Conservation (phyloP, 2,888 invertebrate species). For the Tribolium freemani region DNA sequence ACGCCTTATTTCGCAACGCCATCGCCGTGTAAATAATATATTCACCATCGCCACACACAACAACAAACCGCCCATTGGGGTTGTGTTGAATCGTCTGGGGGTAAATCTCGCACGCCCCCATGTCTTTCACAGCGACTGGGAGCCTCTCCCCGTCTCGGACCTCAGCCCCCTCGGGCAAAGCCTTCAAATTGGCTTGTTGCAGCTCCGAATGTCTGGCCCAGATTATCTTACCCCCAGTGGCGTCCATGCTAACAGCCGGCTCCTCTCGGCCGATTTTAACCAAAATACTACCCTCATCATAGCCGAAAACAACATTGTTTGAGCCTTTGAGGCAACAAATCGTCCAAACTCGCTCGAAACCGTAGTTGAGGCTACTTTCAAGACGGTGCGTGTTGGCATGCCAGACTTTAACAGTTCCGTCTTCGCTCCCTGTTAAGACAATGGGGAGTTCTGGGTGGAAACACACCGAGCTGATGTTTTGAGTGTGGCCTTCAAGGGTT, state of each 20-base stretch:
- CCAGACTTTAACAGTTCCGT: conserved; percentile 98
- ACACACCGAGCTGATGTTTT: conserved; percentile 95
- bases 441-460: conserved; percentile 99
- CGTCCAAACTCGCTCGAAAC: conserved; percentile 98
- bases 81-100: conserved; percentile 99
- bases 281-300: conserved; percentile 96
- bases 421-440: conserved; percentile 96
- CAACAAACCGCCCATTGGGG: conserved; percentile 94
- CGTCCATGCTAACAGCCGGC: conserved; percentile 99
- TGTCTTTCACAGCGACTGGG: conserved; percentile 95
- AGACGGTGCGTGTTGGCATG: conserved; percentile 98
- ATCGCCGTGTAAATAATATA: conserved; percentile 99
- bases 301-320: conserved; percentile 96
- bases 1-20: conserved; percentile 98
- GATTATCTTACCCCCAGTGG: conserved; percentile 97
- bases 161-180: conserved; percentile 81
- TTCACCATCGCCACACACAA: conserved; percentile 99
- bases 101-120: conserved; percentile 99
- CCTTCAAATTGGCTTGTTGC: conserved; percentile 95
- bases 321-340: conserved; percentile 93
- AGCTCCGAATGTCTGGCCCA: conserved; percentile 99
- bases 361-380: conserved; percentile 97
- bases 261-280: conserved; percentile 95
- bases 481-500: conserved; percentile 96
- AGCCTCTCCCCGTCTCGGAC: conserved; percentile 93